Percentiles rank a stretch among this genome's conserved stretches.
These are phyloP conservation scores for Melinaea marsaeus DNA, from an alignment of 2,888 invertebrate genomes.

Conservation along the genomic window DNA sequence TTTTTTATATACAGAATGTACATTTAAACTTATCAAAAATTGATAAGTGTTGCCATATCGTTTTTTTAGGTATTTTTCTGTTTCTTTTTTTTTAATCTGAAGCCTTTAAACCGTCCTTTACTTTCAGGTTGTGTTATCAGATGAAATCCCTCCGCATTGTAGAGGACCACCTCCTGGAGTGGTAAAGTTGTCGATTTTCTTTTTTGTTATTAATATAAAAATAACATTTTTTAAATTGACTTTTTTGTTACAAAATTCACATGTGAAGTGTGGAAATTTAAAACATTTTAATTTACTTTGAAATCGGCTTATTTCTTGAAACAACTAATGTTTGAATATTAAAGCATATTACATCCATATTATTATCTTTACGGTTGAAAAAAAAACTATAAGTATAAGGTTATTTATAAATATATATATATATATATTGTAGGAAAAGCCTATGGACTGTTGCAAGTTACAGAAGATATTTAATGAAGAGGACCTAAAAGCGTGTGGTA, in stretches of 20 bases:
- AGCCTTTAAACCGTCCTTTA: neutral
- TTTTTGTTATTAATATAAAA: neutral
- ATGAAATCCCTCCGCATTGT: slow-evolving; percentile 41
- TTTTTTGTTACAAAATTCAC: too few species aligned
- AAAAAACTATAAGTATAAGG: slow-evolving; percentile 10
- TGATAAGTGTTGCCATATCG: too few species aligned
- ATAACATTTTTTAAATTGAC: neutral
- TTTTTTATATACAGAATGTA: too few species aligned
- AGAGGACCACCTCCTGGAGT: slow-evolving; percentile 42
- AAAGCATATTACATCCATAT: too few species aligned
- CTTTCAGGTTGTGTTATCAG: slow-evolving; percentile 44
- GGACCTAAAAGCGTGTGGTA: slow-evolving; percentile 50
- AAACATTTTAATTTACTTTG: too few species aligned
- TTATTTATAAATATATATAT: slow-evolving; percentile 9
- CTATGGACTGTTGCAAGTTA: slow-evolving; percentile 54
- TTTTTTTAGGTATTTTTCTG: neutral
- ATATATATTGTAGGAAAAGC: slow-evolving; percentile 40
- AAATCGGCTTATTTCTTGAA: too few species aligned
- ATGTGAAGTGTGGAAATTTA: too few species aligned
- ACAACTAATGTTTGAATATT: too few species aligned
- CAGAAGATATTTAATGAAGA: slow-evolving; percentile 46
- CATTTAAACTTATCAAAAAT: too few species aligned
- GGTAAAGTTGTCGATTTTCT: slow-evolving; percentile 34
- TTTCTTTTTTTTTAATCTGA: slow-evolving; percentile 1
- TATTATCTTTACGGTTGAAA: too few species aligned